Conservation (phyloP, 2,797 vertebrate species). For the Dermochelys coriacea region DNA sequence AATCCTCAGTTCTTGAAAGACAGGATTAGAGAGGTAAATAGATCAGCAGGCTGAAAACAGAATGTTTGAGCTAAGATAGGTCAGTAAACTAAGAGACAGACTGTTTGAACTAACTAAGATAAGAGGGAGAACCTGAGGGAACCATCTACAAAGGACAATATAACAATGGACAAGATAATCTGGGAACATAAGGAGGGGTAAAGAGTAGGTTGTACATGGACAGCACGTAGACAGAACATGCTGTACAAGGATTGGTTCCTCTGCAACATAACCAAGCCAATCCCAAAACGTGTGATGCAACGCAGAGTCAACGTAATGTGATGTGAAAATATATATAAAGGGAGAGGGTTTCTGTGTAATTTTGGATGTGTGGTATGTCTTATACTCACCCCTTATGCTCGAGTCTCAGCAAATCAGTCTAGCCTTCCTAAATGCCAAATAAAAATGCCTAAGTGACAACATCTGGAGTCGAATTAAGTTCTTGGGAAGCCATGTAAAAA, state of each 20-base stretch:
- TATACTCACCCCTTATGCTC: not conserved
- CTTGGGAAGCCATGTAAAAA: not conserved
- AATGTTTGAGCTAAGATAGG: not conserved
- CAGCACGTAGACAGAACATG: rapidly evolving
- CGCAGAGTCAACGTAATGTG: not conserved
- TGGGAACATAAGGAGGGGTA: not conserved
- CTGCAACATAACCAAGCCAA: not conserved
- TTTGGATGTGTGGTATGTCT: not conserved
- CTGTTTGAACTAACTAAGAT: no score
- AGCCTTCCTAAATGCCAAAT: not conserved
- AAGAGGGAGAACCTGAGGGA: not conserved
- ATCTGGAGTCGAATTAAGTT: not conserved
- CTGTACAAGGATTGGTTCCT: not conserved
- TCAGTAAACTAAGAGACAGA: no score
- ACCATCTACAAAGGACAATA: not conserved
- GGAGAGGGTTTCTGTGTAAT: not conserved
- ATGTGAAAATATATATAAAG: not conserved
- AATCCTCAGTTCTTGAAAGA: not conserved
- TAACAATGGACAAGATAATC: not conserved
- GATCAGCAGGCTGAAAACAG: not conserved
- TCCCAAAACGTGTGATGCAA: not conserved
- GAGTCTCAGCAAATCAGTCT: not conserved
- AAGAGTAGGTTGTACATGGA: not conserved
- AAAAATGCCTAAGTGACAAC: not conserved
- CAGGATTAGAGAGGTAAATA: not conserved